Evolutionary conservation across 2,888 invertebrate genomes (phyloP).

Genomic region (Athalia cordata): DNA sequence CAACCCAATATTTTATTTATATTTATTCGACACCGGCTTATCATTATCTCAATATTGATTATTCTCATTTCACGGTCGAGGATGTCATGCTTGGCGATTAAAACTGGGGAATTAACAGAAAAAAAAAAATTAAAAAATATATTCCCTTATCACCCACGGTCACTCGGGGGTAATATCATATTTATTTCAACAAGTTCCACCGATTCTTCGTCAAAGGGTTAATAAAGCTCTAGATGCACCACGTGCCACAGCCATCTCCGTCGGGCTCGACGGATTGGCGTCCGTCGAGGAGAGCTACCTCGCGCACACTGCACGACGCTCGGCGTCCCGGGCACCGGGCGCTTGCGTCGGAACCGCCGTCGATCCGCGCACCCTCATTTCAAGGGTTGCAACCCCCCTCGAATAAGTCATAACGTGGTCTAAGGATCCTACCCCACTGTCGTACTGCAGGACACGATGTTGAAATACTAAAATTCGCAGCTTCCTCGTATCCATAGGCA

Average conservation of each 20-base stretch:
- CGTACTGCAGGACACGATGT: too few relatives aligned
- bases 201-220: constrained; percentile 18
- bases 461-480: too few relatives aligned
- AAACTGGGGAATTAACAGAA: background rate
- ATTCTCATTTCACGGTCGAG: constrained; percentile 25
- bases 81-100: background rate
- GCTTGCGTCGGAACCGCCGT: constrained; percentile 52
- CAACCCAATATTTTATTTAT: background rate
- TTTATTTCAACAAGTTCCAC: background rate
- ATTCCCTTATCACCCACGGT: background rate
- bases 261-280: constrained; percentile 47
- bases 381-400: constrained; percentile 34
- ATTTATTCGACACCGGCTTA: constrained; percentile 27
- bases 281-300: constrained; percentile 63
- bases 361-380: constrained; percentile 33
- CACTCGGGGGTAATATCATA: background rate
- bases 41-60: constrained; percentile 39
- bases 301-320: constrained; percentile 59
- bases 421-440: too few relatives aligned
- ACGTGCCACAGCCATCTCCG: constrained; percentile 45
- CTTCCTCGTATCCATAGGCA: too few relatives aligned
- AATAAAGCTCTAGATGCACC: constrained; percentile 35
- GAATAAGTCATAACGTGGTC: too few relatives aligned
- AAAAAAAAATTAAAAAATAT: constrained; percentile 14
- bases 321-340: constrained; percentile 51